Evolutionary conservation across 1,140 invertebrate genomes (phyloP), one percentile per base, ranked within the genome.

Genomic region (Ooceraea biroi): DNA sequence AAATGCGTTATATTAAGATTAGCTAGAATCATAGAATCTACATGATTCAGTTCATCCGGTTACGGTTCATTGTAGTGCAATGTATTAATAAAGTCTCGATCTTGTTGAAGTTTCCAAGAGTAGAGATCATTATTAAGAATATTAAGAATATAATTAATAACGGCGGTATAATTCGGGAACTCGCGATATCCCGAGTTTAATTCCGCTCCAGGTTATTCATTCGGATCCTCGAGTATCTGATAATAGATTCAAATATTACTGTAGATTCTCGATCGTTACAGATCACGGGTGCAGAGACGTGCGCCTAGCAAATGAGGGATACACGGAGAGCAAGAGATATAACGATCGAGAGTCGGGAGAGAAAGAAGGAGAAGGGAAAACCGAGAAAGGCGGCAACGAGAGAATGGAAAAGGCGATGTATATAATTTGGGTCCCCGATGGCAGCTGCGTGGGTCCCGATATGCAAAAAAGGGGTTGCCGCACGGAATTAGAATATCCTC

Each of bases 401-500:
- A 82, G 68, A 84, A 85, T 78, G 55, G 58, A 68, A 82, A 84
- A 83, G 85, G 88, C 80, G 85, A 90, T 82, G 88, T 88, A 80
- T 90, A 90, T 90, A 88, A 88, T 88, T 90, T 90, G 86, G 84
- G 88, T 83, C 85, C 73, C 83, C 55, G 66, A 57, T 73, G 88
- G 82, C 85, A 89, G 88, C 88, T 89, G 87, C 87, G 88, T 89
- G 88, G 87, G 92, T 88, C 92, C 89, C 87, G 89, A 93, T 93
- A 93, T 93, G 91, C 93, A 94, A 94, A 94, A 89, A 88, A 94
- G 93, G 93, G 93, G 92, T 93, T 91, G 91, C 85, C 83, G 91
- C 91, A 88, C 89, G 90, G 92, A 94, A 94, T 94, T 94, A 93
- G 92, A 94, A 94, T 94, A 94, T 94, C 93, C 93, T 94, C 94